These are phyloP conservation scores for Hypsopygia costalis DNA, from an alignment of 2,888 invertebrate genomes.

Conservation along the genomic window DNA sequence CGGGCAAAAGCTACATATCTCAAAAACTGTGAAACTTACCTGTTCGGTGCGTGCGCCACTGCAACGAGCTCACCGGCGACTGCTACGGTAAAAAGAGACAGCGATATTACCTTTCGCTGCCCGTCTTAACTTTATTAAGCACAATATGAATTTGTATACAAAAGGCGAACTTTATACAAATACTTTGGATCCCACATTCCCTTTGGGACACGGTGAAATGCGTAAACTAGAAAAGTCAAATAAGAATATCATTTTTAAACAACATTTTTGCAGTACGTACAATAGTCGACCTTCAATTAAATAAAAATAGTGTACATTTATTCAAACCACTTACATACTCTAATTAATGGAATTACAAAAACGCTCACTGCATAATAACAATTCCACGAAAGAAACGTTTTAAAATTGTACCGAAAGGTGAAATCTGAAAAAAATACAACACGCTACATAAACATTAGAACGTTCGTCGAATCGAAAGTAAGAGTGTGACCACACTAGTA, in stretches of 20 bases:
- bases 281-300: too few species aligned
- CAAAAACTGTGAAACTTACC: constrained; percentile 14
- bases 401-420: neutral
- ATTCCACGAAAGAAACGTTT: neutral
- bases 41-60: constrained; percentile 8
- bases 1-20: constrained; percentile 11
- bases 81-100: constrained; percentile 11
- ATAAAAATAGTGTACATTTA: too few species aligned
- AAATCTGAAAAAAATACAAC: constrained; percentile 2
- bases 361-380: neutral
- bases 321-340: neutral
- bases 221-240: too few species aligned
- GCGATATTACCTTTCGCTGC: constrained; percentile 9
- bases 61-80: constrained; percentile 6
- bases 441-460: constrained; percentile 17
- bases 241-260: too few species aligned
- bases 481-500: neutral
- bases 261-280: too few species aligned
- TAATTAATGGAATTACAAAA: neutral
- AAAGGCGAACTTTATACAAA: too few species aligned
- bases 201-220: too few species aligned
- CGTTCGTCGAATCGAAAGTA: constrained; percentile 15
- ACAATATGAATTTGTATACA: too few species aligned
- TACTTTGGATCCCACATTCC: too few species aligned
- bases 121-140: too few species aligned